Base-by-base conservation (phyloP, 2,888 invertebrate species). In the Zygaena filipendulae region DNA sequence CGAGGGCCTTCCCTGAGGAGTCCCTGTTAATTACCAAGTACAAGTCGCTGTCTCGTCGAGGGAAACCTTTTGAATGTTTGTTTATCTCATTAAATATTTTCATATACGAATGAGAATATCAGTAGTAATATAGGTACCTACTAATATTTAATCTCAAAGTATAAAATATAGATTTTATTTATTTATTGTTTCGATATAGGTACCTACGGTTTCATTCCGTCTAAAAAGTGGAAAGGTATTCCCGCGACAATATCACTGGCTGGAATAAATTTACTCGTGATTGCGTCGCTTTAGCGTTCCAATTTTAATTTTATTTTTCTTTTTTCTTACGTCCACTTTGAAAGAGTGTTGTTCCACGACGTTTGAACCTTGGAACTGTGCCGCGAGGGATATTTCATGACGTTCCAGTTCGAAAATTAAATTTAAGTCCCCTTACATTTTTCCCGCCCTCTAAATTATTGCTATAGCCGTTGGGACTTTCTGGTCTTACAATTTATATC, bases 11-110 rank as follows among this genome's bases (percentile, higher is more conserved):
- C 75, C 75, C 70, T 51, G 49, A 75, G 82, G 84, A 83, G 64
- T 43, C 54, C 49, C 69, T 67, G 81, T 84, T 84, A 84, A 84
- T 84, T 84, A 84, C 62, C 71, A 82, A 82, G 75, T 80, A 84
- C 84, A 83, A 83, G 83, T 80, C 79, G 48, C 57, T 16, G 38
- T 38, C 46, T 49, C 46, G 45, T 44, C 44, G 43, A 46, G 52
- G 57, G 53, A 55, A 50, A 59, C 67, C 69, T 69, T 68, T 59
- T 59, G 62, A 58, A 64, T 52, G 62, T 62, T 49, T 67, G 58
- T 59, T 58, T 58, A 55, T 55, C 52, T 52, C 50, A 47, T 45
- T 45, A 33, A 42, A 42, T 39, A 38, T 40, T 41, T 38, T 40
- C 18, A 29, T 29, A 35, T 34, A 24, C n/a, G n/a, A n/a, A n/a